Conservation (phyloP, 37 sponge, comb jelly and placozoan species). For the Spongia lamella region DNA sequence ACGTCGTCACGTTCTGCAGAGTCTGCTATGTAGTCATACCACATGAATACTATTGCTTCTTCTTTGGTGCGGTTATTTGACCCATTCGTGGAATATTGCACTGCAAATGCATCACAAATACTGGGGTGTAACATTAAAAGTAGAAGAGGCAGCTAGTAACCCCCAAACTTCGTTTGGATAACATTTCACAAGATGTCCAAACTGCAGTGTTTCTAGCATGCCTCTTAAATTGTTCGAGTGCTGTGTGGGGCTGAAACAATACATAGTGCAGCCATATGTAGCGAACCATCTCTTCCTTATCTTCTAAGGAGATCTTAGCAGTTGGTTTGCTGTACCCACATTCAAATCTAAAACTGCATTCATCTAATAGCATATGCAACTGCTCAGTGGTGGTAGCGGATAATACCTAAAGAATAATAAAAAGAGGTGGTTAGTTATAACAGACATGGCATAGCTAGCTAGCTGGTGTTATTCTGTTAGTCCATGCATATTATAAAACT, state of each 20-base stretch:
- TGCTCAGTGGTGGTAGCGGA: too few species aligned
- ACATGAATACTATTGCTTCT: slow-evolving; percentile 3
- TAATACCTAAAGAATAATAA: too few species aligned
- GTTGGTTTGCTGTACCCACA: slow-evolving; percentile 30
- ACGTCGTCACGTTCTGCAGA: neutral
- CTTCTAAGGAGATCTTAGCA: neutral
- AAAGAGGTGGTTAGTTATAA: neutral
- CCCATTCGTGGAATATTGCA: slow-evolving; percentile 7
- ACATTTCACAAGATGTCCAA: too few species aligned
- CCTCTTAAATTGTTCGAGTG: slow-evolving; percentile 11
- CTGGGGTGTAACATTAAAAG: too few species aligned
- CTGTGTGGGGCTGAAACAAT: slow-evolving; percentile 30
- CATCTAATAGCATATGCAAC: too few species aligned
- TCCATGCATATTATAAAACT: too few species aligned
- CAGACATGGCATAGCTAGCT: neutral
- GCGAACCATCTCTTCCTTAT: slow-evolving; percentile 9
- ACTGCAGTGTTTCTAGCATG: too few species aligned
- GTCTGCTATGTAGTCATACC: slow-evolving; percentile 9
- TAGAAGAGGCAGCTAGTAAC: too few species aligned
- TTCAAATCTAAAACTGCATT: slow-evolving; percentile 8
- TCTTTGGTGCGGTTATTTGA: slow-evolving; percentile 3
- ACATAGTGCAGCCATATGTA: too few species aligned
- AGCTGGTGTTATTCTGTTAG: too few species aligned
- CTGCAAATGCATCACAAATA: neutral
- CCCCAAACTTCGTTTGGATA: too few species aligned